Conservation (phyloP, 1,140 invertebrate genomes). For the Magallana ariakensis region DNA sequence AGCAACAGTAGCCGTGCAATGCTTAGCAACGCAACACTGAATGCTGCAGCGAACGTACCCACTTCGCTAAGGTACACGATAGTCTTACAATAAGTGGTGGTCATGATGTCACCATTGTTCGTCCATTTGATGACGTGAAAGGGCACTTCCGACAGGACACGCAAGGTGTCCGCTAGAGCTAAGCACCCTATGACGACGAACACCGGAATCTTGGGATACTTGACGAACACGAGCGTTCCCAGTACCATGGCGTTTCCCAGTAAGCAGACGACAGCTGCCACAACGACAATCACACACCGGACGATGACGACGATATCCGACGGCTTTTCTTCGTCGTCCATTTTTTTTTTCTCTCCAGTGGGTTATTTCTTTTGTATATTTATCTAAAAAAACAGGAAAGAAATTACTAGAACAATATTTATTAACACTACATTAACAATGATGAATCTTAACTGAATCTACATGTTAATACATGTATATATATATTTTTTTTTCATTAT, state of each 20-base stretch:
- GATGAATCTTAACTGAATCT: no score
- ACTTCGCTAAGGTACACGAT: constrained; percentile 64
- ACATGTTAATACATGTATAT: no score
- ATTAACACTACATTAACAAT: no score
- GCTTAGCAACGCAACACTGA: constrained; percentile 68
- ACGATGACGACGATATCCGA: constrained; percentile 13
- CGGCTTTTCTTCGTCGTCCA: constrained; percentile 38
- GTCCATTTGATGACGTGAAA: constrained; percentile 64
- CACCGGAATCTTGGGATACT: constrained; percentile 63
- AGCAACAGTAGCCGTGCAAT: constrained; percentile 67
- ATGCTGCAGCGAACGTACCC: constrained; percentile 64
- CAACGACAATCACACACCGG: constrained; percentile 64
- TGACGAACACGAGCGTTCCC: constrained; percentile 64
- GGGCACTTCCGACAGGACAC: constrained; percentile 64
- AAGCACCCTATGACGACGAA: constrained; percentile 68
- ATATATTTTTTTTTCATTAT: no score
- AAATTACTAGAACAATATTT: no score
- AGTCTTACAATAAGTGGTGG: constrained; percentile 70
- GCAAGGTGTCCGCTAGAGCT: constrained; percentile 67
- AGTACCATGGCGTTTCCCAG: constrained; percentile 69
- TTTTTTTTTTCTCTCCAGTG: neutral
- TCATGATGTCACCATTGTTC: constrained; percentile 56
- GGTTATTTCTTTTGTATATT: no score
- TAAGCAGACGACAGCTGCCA: constrained; percentile 69
- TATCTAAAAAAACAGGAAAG: no score